These are phyloP conservation scores for Apotomis capreana DNA, from an alignment of 2,888 invertebrate species.

Conservation along the genomic window DNA sequence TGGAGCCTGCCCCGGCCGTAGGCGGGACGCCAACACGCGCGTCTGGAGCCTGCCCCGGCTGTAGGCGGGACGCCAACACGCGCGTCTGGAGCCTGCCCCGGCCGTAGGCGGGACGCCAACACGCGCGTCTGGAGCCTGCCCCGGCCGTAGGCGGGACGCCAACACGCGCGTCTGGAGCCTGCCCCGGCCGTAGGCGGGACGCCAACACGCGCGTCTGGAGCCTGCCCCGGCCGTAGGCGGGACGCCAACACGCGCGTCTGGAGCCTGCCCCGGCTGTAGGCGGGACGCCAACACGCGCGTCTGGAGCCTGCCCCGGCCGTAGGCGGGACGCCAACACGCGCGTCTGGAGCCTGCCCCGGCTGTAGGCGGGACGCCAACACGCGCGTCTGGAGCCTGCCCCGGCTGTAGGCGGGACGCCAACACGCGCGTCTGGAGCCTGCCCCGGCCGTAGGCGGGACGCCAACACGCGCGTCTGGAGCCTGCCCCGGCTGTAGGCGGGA, in stretches of 20 bases:
- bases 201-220: constrained; percentile 97
- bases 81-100: constrained; percentile 93
- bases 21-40: constrained; percentile 94
- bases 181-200: constrained; percentile 84
- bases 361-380: constrained; percentile 92
- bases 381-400: constrained; percentile 92
- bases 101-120: constrained; percentile 89
- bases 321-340: constrained; percentile 94
- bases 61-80: constrained; percentile 91
- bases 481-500: constrained; percentile 85
- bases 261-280: constrained; percentile 84
- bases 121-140: constrained; percentile 94
- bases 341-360: constrained; percentile 89
- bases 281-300: constrained; percentile 96
- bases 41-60: constrained; percentile 89
- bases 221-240: constrained; percentile 78
- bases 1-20: constrained; percentile 88
- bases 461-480: constrained; percentile 95
- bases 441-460: constrained; percentile 87
- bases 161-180: constrained; percentile 96
- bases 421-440: constrained; percentile 94
- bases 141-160: constrained; percentile 86
- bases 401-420: constrained; percentile 89
- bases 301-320: constrained; percentile 88
- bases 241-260: constrained; percentile 98